Evolutionary conservation across 2,888 invertebrate genomes (phyloP).

Genomic region (Xanthostigma xanthostigma): DNA sequence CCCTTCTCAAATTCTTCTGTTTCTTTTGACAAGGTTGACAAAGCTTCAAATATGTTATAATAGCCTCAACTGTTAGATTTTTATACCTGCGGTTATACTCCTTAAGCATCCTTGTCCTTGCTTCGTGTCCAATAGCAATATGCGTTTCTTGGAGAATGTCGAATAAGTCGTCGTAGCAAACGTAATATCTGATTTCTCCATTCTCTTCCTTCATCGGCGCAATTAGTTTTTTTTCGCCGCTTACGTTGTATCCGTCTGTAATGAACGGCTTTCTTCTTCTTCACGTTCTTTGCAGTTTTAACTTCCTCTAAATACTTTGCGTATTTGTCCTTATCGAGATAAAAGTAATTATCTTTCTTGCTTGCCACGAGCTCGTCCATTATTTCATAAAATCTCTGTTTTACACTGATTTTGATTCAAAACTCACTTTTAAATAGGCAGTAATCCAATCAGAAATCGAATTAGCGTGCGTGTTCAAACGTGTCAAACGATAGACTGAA

Average conservation of each 20-base stretch:
- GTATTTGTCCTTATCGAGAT: constrained; percentile 1
- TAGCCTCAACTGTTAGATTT: constrained; percentile 13
- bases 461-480: neutral
- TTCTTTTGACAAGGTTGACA: constrained; percentile 14
- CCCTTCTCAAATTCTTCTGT: neutral
- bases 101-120: constrained; percentile 13
- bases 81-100: constrained; percentile 13
- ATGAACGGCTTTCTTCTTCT: neutral
- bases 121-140: constrained; percentile 15
- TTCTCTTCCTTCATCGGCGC: neutral
- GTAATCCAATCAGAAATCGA: neutral
- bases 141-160: constrained; percentile 9
- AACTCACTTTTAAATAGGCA: neutral
- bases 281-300: constrained; percentile 1
- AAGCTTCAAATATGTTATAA: constrained; percentile 13
- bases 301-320: constrained; percentile 1
- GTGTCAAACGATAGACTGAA: neutral
- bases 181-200: neutral
- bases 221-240: neutral
- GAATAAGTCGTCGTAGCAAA: neutral
- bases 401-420: neutral
- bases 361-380: neutral
- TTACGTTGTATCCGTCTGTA: neutral
- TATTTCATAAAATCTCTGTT: constrained; percentile 1
- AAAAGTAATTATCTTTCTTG: constrained; percentile 1